These are phyloP conservation scores for Sycophaga agraensis DNA, from an alignment of 1,140 invertebrate species.

Conservation along the genomic window DNA sequence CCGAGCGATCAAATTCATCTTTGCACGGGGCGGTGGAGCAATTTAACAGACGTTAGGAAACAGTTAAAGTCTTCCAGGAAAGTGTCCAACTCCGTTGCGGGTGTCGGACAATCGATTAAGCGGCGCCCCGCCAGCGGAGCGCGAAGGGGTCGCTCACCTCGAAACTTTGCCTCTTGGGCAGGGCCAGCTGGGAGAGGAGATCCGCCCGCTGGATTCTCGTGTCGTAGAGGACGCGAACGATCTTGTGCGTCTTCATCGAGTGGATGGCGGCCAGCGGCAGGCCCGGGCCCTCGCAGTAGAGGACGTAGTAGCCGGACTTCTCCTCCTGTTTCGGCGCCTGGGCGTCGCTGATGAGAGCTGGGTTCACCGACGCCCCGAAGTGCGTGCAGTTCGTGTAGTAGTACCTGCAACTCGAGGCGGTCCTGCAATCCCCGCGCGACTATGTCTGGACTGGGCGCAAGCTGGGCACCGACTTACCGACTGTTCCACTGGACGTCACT, in stretches of 20 bases:
- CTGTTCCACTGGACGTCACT: constrained; percentile 49
- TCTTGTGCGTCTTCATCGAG: constrained; percentile 67
- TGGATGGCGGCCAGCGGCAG: constrained; percentile 77
- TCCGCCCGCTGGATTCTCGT: constrained; percentile 67
- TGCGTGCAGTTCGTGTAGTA: constrained; percentile 80
- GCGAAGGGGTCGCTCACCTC: constrained; percentile 63
- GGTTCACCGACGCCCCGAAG: constrained; percentile 72
- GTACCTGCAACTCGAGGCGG: constrained; percentile 44
- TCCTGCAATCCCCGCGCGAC: too few species aligned
- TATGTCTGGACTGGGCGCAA: too few species aligned
- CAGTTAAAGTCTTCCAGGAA: too few species aligned
- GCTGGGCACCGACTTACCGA: constrained; percentile 6
- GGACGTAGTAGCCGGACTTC: constrained; percentile 70
- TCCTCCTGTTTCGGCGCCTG: constrained; percentile 39
- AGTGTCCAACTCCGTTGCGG: too few species aligned
- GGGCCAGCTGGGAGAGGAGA: constrained; percentile 68
- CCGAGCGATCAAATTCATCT: too few species aligned
- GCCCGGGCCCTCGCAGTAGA: constrained; percentile 78
- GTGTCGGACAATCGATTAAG: too few species aligned
- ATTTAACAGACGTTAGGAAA: too few species aligned
- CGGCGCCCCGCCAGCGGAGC: too few species aligned
- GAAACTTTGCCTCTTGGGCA: constrained; percentile 73
- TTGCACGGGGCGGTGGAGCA: too few species aligned
- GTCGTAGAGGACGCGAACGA: constrained; percentile 74
- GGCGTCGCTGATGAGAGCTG: constrained; percentile 41